Evolutionary conservation across 1,140 invertebrate genomes (phyloP).

Genomic region (Bombus waltoni): DNA sequence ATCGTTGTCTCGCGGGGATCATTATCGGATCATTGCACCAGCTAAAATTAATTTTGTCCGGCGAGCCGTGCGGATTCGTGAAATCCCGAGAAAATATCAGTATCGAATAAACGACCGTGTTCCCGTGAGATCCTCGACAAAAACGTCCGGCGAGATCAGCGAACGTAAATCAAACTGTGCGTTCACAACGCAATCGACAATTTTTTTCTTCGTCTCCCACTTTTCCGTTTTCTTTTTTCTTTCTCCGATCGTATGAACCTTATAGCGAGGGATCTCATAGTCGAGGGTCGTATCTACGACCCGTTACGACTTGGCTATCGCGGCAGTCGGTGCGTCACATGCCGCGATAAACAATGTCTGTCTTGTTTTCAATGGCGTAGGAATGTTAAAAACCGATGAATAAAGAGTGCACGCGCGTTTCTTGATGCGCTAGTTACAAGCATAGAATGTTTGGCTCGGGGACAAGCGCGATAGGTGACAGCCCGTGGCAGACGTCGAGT

Average conservation of each 20-base stretch:
- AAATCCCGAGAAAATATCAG: conserved; percentile 12
- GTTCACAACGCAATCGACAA: conserved; percentile 8
- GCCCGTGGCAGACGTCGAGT: conserved; percentile 24
- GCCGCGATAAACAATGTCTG: conserved; percentile 62
- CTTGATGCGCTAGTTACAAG: conserved; percentile 17
- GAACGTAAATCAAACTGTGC: not conserved
- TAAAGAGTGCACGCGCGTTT: conserved; percentile 42
- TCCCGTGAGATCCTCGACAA: conserved; percentile 4
- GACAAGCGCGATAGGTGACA: not conserved
- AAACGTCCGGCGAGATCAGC: not conserved
- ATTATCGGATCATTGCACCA: conserved; percentile 45
- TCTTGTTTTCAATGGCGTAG: conserved; percentile 63
- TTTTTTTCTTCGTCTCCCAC: not conserved
- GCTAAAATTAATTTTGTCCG: conserved; percentile 16
- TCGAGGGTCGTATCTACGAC: conserved; percentile 44
- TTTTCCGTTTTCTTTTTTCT: not conserved
- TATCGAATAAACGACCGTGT: not conserved
- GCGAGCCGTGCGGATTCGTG: not conserved
- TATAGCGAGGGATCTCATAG: conserved; percentile 16
- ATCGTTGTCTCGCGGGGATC: conserved; percentile 34
- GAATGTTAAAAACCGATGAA: conserved; percentile 59
- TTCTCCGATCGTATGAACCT: conserved; percentile 14
- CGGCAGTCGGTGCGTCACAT: conserved; percentile 23
- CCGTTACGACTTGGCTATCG: conserved; percentile 58
- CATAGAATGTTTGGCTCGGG: conserved; percentile 27